Evolutionary conservation across 1,140 invertebrate genomes (phyloP), one percentile per base, ranked within the genome.

Genomic region (Rhizoglyphus robini): DNA sequence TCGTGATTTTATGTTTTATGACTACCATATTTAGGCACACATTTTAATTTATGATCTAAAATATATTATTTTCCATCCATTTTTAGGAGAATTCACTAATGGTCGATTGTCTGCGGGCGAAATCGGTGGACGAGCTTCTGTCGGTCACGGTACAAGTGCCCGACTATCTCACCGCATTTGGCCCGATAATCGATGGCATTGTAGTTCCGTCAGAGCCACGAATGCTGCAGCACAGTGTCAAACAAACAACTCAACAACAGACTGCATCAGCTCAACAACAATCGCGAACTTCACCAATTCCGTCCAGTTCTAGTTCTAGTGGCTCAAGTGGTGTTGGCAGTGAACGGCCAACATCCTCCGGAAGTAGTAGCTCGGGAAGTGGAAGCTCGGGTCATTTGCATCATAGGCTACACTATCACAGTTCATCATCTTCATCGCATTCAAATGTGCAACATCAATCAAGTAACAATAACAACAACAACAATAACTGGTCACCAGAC

Each of bases 131-230:
- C 36, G 80, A 88, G 79, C 63, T 96, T 2, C 83, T 91, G 71
- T 77, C 81, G 2, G 83, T 86, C 13, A 86, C 90, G 69, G 85
- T 92, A 63, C 80, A 83, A 63, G 82, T 85, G 18, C 83, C 88
- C 0, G 86, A 89, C 69, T 90, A 91, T 72, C 82, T 88, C 4
- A 86, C 88, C 48, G 86, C 88, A 25, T 92, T 93, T 71, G 90
- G 90, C 0, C 90, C 86, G 18, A 90, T 88, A 69, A 86, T 92
- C 49, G 90, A 96, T 76, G 90, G 90, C 0, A 88, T 93, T 48
- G 88, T 92, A 58, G 88, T 91, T 67, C 86, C 88, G 77, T 85
- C 84, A 71, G 84, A 88, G 65, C 82, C 86, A n/a, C 59, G 67
- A 23, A 34, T 48, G 20, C 48, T 23, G 13, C 13, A 25, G 48